Base-by-base conservation (phyloP, 2,797 vertebrate genomes). In the Crax fasciolata region DNA sequence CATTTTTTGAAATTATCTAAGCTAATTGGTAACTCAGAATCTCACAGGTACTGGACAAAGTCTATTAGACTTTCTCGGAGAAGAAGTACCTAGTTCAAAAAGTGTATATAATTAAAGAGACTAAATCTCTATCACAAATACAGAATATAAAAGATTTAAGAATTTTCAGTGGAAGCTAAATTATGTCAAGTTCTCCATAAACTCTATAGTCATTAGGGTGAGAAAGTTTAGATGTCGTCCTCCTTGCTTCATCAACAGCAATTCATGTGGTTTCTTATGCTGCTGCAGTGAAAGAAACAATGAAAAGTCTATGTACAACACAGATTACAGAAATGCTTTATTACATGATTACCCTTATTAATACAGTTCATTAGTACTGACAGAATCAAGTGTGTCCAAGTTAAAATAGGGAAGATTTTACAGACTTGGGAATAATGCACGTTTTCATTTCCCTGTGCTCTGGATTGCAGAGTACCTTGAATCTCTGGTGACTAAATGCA, bases 11-110 rank as follows among this genome's bases (percentile, higher is more conserved):
- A 43, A 10, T 71, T 88, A 74, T 10, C 13, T 61, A n/a, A 20
- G 54, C 24, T 75, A 92, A 90, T 52, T 79, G 62, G 78, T 89
- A 72, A 46, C 49, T 32, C 63, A 35, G 9, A 94, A 90, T 81
- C n/a, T 61, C 66, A 35, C 25, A 89, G 46, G 17, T 65, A 82
- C 30, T 30, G 46, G 19, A 41, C 21, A 44, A 92, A 90, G 30
- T 52, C 57, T 83, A 44, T 51, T 48, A 76, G 23, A 12, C 57
- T 83, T 70, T 41, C 81, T 92, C 30, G 93, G 9, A 85, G 24
- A 9, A 59, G 38, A 77, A 10, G 13, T 35, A 83, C 92, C 23
- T 65, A 79, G 74, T 43, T 88, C 2, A 15, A 83, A 80, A 46
- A 75, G 59, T 41, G 13, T 43, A 51, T 28, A 66, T 39, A 83